Conservation (phyloP, 1,140 invertebrate genomes). For the Drosophila subobscura region DNA sequence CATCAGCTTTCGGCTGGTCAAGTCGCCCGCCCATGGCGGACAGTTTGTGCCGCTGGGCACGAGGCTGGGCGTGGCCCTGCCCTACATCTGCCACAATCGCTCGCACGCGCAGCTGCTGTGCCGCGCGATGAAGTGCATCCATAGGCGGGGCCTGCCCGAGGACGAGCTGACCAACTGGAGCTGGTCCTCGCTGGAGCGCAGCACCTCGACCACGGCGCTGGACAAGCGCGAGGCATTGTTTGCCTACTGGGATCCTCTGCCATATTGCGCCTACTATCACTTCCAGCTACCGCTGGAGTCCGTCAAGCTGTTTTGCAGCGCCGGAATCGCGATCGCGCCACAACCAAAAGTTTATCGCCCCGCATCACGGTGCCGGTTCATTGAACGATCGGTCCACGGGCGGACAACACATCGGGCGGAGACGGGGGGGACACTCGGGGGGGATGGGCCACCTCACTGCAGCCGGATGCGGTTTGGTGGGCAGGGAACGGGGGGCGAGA, state of each 20-base stretch:
- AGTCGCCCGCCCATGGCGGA: conserved; percentile 83
- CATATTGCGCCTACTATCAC: conserved; percentile 92
- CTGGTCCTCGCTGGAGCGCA: conserved; percentile 69
- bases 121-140: conserved; percentile 83
- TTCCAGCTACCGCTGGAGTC: conserved; percentile 89
- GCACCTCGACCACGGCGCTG: conserved; percentile 84
- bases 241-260: conserved; percentile 91
- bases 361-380: conserved; percentile 79
- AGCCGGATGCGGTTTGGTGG: conserved; percentile 7
- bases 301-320: conserved; percentile 84
- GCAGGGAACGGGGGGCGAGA: conserved; percentile 2
- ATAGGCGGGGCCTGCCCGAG: conserved; percentile 83
- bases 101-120: conserved; percentile 87
- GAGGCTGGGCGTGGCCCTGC: conserved; percentile 89
- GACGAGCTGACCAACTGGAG: conserved; percentile 74
- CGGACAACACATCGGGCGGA: background rate
- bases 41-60: conserved; percentile 87
- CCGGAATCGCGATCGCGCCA: conserved; percentile 68
- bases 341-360: conserved; percentile 78
- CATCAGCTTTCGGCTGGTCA: conserved; percentile 89
- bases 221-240: conserved; percentile 91
- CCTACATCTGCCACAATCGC: conserved; percentile 90
- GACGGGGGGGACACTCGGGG: background rate
- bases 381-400: conserved; percentile 56
- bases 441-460: conserved; percentile 35